A percentile compares a stretch with the other conserved stretches of the same genome.
These are phyloP conservation scores for Polyergus mexicanus DNA, from an alignment of 1,140 invertebrate species.

Conservation along the genomic window DNA sequence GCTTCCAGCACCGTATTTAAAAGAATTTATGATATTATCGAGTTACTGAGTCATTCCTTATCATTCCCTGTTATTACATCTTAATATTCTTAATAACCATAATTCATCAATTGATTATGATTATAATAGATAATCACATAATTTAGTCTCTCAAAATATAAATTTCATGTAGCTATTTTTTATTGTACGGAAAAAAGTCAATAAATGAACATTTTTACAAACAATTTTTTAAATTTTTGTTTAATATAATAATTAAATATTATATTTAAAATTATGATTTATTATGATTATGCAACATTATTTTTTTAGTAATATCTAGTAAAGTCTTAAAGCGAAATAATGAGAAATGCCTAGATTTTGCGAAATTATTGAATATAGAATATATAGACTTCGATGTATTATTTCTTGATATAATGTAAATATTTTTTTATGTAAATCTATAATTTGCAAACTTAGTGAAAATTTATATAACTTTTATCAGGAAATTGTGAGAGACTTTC, in stretches of 20 bases:
- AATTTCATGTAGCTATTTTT: background rate
- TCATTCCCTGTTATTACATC: no score
- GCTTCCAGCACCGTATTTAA: slow-evolving; percentile 60
- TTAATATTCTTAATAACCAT: no score
- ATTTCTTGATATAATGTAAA: background rate
- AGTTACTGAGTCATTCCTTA: background rate
- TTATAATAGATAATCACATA: background rate
- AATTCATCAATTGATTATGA: background rate
- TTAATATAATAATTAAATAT: background rate
- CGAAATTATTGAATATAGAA: background rate
- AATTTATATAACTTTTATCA: slow-evolving; percentile 87
- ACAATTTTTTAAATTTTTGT: background rate
- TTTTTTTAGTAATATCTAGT: background rate
- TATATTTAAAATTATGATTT: background rate
- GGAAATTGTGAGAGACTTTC: slow-evolving; percentile 87
- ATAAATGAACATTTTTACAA: slow-evolving; percentile 11
- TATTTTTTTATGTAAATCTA: slow-evolving; percentile 7
- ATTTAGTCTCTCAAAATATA: background rate
- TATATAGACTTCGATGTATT: background rate
- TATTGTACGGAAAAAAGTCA: background rate
- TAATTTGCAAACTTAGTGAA: background rate
- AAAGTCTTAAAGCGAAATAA: background rate
- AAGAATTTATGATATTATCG: slow-evolving; percentile 69
- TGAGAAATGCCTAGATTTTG: background rate
- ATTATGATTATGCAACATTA: background rate